Conservation (phyloP, 2,888 invertebrate genomes). For the Coleophora deauratella region DNA sequence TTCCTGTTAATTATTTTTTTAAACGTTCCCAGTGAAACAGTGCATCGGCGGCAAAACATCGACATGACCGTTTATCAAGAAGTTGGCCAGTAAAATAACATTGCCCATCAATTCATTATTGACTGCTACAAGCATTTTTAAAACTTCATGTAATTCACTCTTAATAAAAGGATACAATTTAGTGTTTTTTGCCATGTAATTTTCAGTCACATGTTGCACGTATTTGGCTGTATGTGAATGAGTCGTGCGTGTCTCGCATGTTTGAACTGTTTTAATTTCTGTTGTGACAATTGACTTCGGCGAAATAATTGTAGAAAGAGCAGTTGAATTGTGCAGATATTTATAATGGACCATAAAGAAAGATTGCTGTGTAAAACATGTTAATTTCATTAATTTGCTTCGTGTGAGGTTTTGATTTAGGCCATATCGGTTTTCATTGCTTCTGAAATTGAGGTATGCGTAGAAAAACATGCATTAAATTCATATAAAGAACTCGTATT, state of each 20-base stretch:
- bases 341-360: too few species aligned
- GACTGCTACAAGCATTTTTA: conserved; percentile 15
- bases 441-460: too few species aligned
- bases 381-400: too few species aligned
- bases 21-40: conserved; percentile 1
- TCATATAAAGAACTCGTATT: too few species aligned
- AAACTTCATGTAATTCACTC: too few species aligned
- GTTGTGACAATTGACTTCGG: neutral
- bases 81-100: conserved; percentile 32
- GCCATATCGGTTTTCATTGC: too few species aligned
- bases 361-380: too few species aligned
- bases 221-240: neutral
- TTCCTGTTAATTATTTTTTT: too few species aligned
- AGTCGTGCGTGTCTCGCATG: neutral
- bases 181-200: neutral
- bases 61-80: conserved; percentile 23
- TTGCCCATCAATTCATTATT: conserved; percentile 29
- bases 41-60: conserved; percentile 10
- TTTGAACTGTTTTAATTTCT: neutral
- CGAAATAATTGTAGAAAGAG: neutral
- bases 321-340: too few species aligned
- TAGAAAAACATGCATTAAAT: too few species aligned
- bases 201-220: too few species aligned
- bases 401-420: too few species aligned
- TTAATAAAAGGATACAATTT: neutral